phyloP scores from a whole-genome alignment of 1,140 invertebrate genomes.

The Lineus longissimus region DNA sequence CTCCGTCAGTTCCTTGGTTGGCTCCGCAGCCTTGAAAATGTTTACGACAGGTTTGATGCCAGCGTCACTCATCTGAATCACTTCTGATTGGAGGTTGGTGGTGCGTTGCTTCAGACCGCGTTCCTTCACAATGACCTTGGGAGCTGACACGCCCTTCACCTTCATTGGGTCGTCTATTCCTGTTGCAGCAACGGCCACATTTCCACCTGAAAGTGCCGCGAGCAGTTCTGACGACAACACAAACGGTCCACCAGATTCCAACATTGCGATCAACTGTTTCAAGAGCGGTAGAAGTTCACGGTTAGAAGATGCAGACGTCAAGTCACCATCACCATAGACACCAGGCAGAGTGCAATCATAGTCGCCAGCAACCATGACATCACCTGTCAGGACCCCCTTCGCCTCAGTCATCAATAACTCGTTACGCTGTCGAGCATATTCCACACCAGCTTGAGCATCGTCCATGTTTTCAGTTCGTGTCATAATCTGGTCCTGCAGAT shows the following conservation, averaged over 20 bases:
- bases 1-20: slow-evolving; percentile 4
- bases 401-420: slow-evolving; percentile 40
- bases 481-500: slow-evolving; percentile 40
- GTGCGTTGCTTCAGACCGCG: not conserved
- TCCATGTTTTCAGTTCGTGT: slow-evolving; percentile 36
- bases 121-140: not conserved
- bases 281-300: slow-evolving; percentile 45
- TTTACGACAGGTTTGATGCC: not conserved
- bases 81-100: not conserved
- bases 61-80: not conserved
- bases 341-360: slow-evolving; percentile 40
- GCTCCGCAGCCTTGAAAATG: not conserved
- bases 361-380: slow-evolving; percentile 37
- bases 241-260: slow-evolving; percentile 47
- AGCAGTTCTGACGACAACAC: slow-evolving; percentile 37
- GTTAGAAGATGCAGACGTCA: slow-evolving; percentile 20
- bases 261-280: slow-evolving; percentile 44
- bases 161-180: not conserved
- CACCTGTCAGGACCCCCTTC: slow-evolving; percentile 36
- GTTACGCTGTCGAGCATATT: slow-evolving; percentile 39
- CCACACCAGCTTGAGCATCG: slow-evolving; percentile 38
- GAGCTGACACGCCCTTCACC: not conserved
- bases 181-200: slow-evolving; percentile 4
- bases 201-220: slow-evolving; percentile 31
- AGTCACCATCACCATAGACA: slow-evolving; percentile 41